Conservation (phyloP, 2,113 vertebrate species). For the Amphiprion percula region DNA sequence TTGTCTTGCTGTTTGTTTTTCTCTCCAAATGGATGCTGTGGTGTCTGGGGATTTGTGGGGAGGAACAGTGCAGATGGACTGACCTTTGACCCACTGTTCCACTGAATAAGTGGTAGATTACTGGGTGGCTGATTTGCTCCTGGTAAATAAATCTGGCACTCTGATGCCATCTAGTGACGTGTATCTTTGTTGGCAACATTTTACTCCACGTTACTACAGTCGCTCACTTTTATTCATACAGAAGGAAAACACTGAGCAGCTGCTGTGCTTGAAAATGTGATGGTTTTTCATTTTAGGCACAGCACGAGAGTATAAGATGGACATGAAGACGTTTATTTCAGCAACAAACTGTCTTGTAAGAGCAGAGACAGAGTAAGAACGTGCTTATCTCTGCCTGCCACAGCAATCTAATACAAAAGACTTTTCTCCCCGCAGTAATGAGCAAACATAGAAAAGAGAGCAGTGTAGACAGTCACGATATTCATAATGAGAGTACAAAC, state of each 20-base stretch:
- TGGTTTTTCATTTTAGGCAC: background rate
- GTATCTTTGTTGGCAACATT: background rate
- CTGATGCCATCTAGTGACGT: slow-evolving; percentile 78
- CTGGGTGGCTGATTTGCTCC: slow-evolving; percentile 31
- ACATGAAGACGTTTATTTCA: slow-evolving; percentile 61
- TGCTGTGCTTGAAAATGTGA: background rate
- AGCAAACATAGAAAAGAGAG: slow-evolving; percentile 35
- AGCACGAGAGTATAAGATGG: background rate
- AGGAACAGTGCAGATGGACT: slow-evolving; percentile 62
- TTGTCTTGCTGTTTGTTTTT: slow-evolving; percentile 64
- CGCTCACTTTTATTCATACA: background rate
- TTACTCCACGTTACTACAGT: background rate
- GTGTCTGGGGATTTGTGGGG: slow-evolving; percentile 73
- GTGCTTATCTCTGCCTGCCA: slow-evolving; percentile 16
- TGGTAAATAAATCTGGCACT: slow-evolving; percentile 23
- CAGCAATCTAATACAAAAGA: slow-evolving; percentile 46
- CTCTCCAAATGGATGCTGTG: slow-evolving; percentile 63
- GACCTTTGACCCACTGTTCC: slow-evolving; percentile 80
- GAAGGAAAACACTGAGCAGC: background rate
- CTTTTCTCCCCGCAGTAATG: slow-evolving; percentile 27
- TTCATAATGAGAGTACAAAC: slow-evolving; percentile 69
- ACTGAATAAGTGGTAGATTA: slow-evolving; percentile 51
- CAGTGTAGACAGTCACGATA: slow-evolving; percentile 45
- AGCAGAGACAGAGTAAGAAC: slow-evolving; percentile 13
- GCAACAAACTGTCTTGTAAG: slow-evolving; percentile 13